Percentiles rank a stretch among this genome's conserved stretches.
Evolutionary conservation across 2,797 vertebrate genomes (phyloP).

Genomic region (Mormyrus proboscirostris): DNA sequence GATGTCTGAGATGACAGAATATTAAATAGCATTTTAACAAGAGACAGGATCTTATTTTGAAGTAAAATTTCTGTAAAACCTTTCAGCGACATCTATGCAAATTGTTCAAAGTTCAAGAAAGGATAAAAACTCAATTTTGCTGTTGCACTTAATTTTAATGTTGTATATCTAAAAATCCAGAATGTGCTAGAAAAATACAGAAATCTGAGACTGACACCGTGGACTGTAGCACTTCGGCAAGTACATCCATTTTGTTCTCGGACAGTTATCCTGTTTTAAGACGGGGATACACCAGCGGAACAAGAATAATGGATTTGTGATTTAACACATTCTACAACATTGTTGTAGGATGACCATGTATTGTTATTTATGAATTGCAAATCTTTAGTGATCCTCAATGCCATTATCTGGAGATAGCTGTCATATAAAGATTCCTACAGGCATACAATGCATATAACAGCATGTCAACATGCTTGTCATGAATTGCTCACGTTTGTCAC

Average conservation of each 20-base stretch:
- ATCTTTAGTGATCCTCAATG: slow-evolving; percentile 60
- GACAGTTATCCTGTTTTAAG: neutral
- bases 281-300: neutral
- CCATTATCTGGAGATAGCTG: slow-evolving; percentile 44
- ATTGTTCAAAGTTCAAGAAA: neutral
- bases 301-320: neutral
- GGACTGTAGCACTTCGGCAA: neutral
- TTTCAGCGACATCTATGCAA: neutral
- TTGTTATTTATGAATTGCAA: slow-evolving; percentile 50
- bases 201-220: neutral
- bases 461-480: neutral
- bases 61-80: neutral
- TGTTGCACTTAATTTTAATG: neutral
- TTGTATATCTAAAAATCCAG: neutral
- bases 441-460: neutral
- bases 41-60: neutral
- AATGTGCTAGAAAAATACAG: neutral
- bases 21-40: slow-evolving; percentile 16
- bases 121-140: neutral
- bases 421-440: slow-evolving; percentile 40
- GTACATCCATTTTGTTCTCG: neutral
- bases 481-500: neutral
- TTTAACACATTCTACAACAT: neutral
- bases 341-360: slow-evolving; percentile 25
- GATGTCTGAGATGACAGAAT: slow-evolving; percentile 15